phyloP scores from a whole-genome alignment of 92 coral and sea anemone genomes.

The Virgularia gustaviana region DNA sequence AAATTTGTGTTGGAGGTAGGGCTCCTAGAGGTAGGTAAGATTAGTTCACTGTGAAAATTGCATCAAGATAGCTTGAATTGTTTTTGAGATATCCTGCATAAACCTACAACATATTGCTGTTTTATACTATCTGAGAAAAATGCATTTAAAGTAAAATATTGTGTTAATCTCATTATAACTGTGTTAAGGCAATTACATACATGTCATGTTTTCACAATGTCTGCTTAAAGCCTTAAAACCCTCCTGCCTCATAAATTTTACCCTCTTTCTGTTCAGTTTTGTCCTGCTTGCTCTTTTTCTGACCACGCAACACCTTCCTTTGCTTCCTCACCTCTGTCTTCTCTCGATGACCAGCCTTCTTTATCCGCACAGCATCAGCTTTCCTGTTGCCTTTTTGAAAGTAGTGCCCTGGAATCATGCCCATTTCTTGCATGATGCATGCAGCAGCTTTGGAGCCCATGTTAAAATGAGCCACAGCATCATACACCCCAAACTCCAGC shows the following conservation, averaged over 20 bases:
- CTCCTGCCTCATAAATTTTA: constrained; percentile 36
- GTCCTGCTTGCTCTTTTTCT: constrained; percentile 30
- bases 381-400: constrained; percentile 7
- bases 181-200: too few species aligned
- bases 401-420: constrained; percentile 16
- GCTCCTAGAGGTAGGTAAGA: constrained; percentile 25
- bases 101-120: not conserved
- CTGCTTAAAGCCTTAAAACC: too few species aligned
- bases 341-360: constrained; percentile 1
- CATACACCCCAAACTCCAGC: constrained; percentile 38
- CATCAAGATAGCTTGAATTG: constrained; percentile 19
- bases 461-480: constrained; percentile 48
- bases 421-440: constrained; percentile 11
- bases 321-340: constrained; percentile 27
- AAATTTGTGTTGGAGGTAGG: constrained; percentile 3
- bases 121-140: constrained; percentile 7
- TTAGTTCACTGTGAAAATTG: constrained; percentile 18
- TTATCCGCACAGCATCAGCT: constrained; percentile 2
- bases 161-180: constrained; percentile 8
- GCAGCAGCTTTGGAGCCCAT: constrained; percentile 28
- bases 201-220: too few species aligned
- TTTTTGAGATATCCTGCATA: constrained; percentile 9
- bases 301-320: constrained; percentile 22
- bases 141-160: not conserved
- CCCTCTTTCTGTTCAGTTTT: constrained; percentile 39